A percentile compares a stretch with the other conserved stretches of the same genome.
Conservation (phyloP, 2,113 vertebrate species). For the Turnix velox region DNA sequence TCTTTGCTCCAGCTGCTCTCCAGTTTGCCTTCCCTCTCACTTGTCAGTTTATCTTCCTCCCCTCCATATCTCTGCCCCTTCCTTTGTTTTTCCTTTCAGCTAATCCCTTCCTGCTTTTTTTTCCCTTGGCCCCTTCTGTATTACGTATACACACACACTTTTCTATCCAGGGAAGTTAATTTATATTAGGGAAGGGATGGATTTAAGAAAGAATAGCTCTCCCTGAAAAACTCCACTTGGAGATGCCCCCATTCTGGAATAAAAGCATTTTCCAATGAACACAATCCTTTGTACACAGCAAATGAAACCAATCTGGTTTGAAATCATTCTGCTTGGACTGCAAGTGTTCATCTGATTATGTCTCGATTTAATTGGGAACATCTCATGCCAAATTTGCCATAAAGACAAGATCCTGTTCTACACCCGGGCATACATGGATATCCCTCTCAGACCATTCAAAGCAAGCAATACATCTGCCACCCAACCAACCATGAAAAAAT, state of each 20-base stretch:
- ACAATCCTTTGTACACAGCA: neutral
- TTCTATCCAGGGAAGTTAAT: conserved; percentile 20
- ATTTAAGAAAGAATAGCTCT: conserved; percentile 13
- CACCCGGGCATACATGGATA: neutral
- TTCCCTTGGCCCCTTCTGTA: neutral
- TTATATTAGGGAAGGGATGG: conserved; percentile 11
- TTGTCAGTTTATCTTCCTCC: neutral
- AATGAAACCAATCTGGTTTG: neutral
- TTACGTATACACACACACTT: neutral
- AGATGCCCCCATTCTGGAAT: conserved; percentile 25
- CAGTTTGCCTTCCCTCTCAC: neutral
- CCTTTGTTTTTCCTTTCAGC: conserved; percentile 49
- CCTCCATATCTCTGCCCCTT: neutral
- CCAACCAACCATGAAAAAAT: conserved; percentile 44
- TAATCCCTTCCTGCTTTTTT: conserved; percentile 61
- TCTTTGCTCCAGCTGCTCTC: neutral
- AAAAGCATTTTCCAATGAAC: conserved; percentile 21
- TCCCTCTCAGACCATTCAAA: conserved; percentile 31
- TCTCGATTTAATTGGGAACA: conserved; percentile 38
- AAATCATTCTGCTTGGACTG: conserved; percentile 18
- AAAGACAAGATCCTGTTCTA: conserved; percentile 50
- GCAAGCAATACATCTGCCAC: conserved; percentile 32
- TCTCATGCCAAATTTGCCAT: conserved; percentile 54
- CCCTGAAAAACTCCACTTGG: neutral
- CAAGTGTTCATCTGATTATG: conserved; percentile 42